Percentiles rank a stretch among this genome's conserved stretches.
Evolutionary conservation across 2,888 invertebrate genomes (phyloP).

Genomic region (Neria commutata): DNA sequence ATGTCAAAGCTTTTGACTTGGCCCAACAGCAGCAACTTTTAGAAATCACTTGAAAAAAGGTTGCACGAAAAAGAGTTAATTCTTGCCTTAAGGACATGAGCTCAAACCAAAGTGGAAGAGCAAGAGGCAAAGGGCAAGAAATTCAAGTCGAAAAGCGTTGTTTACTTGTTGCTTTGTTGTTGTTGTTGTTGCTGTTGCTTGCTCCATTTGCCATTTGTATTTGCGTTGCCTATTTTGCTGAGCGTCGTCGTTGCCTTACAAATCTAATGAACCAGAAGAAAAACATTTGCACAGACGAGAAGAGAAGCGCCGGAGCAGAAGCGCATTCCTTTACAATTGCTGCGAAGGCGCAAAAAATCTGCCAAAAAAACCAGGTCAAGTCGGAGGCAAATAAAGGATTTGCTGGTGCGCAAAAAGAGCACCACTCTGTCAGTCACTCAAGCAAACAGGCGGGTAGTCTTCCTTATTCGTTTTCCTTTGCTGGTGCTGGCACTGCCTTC

Average conservation of each 20-base stretch:
- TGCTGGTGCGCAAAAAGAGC: conserved; percentile 17
- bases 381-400: conserved; percentile 42
- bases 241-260: neutral
- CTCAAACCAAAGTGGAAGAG: neutral
- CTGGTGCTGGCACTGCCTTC: neutral
- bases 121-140: neutral
- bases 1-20: neutral
- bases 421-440: neutral
- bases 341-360: neutral
- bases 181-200: neutral
- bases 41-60: neutral
- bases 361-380: conserved; percentile 34
- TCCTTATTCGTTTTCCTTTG: neutral
- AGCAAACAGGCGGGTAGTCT: neutral
- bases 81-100: neutral
- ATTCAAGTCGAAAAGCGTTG: conserved; percentile 30
- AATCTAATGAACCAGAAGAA: neutral
- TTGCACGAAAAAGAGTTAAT: neutral
- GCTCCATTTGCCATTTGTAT: neutral
- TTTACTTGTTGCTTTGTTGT: conserved; percentile 4
- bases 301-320: neutral
- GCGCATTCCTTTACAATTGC: too few species aligned
- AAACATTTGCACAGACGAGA: neutral
- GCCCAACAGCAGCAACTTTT: neutral
- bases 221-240: neutral